Evolutionary conservation across 2,888 invertebrate species (phyloP), one percentile per base, ranked within the genome.

Genomic region (Sericinus montela): DNA sequence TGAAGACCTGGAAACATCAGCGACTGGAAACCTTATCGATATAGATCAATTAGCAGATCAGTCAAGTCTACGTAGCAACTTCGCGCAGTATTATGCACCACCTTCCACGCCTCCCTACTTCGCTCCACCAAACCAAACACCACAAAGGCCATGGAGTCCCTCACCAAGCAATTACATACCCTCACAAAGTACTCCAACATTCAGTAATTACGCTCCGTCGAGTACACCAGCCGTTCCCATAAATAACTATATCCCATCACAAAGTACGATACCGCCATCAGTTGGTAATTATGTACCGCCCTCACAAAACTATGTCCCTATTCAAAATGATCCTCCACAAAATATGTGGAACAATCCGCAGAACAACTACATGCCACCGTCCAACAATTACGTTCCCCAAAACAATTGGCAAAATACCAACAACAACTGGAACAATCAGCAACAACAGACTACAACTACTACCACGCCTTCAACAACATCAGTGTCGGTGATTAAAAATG

Each of bases 401-500:
- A 54, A 51, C 25, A 60, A 52, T 2, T 70, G 64, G 60, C 58
- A 30, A 28, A 55, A 60, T 0, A 67, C 36, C 44, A 60, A 32
- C 49, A 63, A 42, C 55, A 59, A 47, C 52, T 52, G 53, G 44
- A 50, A 38, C 51, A 39, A 36, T 34, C 39, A 41, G 23, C 36
- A 45, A 41, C 48, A 39, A 45, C 35, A 48, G 37, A 30, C 47
- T 29, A 34, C 41, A 36, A 29, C 45, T 16, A 43, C 52, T 42
- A 56, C 47, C 34, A 47, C 59, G 2, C 43, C 59, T 8, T 37
- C 61, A 15, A 82, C 86, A 0, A 72, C 82, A 0, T 72, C 75
- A 0, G 65, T 75, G 6, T 53, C 87, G 1, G 76, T 90, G 34
- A 78, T 90, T 63, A 88, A 85, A 65, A 87, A 90, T 57, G 85